Base-by-base conservation (phyloP, 2,888 invertebrate genomes). In the Druceiella hillmani region DNA sequence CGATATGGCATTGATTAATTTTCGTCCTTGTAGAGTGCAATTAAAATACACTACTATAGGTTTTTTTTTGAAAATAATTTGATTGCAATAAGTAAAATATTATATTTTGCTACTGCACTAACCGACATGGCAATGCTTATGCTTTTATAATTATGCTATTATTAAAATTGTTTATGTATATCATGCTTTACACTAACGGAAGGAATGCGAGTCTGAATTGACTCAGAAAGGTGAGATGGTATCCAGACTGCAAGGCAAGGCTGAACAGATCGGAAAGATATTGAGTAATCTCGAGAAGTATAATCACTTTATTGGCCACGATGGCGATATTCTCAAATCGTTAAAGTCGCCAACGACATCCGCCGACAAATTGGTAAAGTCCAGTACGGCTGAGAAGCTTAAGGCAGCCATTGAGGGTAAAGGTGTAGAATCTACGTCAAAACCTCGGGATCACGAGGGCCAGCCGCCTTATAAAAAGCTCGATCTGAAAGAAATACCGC, bases 171-270 rank as follows among this genome's bases (percentile, higher is more conserved):
- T 68, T 67, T 61, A 64, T 56, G 58, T 58, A 61, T 68, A 66
- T 65, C 64, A 64, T 64, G 63, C 55, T 58, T 13, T 9, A 29
- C 56, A 36, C 27, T 24, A 24, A 17, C 28, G 67, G 65, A 70
- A 91, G 91, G 91, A 91, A 75, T 92, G 91, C 76, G 94, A 95
- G 74, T 81, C 83, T 75, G 91, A 93, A 67, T 77, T 95, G 64
- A 92, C 92, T 57, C 91, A 94, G 76, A 95, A 95, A 68, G 92
- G 91, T 55, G 91, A 93, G 73, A 84, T 93, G 82, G 93, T 95
- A 56, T 84, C 87, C 63, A 85, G 92, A 56, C 83, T 95, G 54
- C 95, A 95, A 71, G 86, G 85, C 57, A 95, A 94, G 76, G 92
- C 93, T 54, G 87, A 87, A 61, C 92, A 93, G 71, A 92, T 95